These are phyloP conservation scores for Chaetura pelagica DNA, from an alignment of 2,113 vertebrate genomes.

Conservation along the genomic window DNA sequence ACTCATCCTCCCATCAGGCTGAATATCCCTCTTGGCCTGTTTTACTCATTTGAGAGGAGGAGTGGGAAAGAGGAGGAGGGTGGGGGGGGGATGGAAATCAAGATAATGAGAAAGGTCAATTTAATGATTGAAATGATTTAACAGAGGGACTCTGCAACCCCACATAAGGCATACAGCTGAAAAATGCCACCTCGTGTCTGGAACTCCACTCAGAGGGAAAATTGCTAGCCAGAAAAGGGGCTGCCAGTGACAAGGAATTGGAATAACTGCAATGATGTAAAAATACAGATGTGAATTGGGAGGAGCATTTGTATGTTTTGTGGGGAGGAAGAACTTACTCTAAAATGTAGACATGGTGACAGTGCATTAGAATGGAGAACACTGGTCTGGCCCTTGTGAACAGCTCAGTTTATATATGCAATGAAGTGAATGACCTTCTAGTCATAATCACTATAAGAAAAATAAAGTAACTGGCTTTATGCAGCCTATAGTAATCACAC, in stretches of 20 bases:
- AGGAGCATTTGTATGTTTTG: not conserved
- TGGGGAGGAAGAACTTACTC: rapidly evolving
- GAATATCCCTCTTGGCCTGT: not conserved
- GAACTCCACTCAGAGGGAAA: not conserved
- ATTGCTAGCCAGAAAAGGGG: not conserved
- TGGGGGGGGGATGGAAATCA: not conserved
- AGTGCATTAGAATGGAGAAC: not conserved
- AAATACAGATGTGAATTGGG: not conserved
- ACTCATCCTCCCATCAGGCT: not conserved
- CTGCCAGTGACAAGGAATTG: not conserved
- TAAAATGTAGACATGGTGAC: not conserved
- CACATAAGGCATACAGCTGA: rapidly evolving
- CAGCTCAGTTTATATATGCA: not conserved
- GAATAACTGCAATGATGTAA: not conserved
- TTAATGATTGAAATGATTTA: not conserved
- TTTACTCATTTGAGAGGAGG: not conserved
- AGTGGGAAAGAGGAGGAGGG: not conserved
- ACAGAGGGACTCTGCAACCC: not conserved
- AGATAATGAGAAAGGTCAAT: not conserved
- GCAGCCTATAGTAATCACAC: not conserved
- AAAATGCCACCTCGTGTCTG: not conserved
- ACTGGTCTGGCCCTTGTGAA: not conserved
- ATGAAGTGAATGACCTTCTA: not conserved
- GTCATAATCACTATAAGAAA: not conserved
- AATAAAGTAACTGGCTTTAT: not conserved